Percentiles rank a stretch among this genome's conserved stretches.
Conservation (phyloP, 2,113 vertebrate genomes). For the Sturnus vulgaris region DNA sequence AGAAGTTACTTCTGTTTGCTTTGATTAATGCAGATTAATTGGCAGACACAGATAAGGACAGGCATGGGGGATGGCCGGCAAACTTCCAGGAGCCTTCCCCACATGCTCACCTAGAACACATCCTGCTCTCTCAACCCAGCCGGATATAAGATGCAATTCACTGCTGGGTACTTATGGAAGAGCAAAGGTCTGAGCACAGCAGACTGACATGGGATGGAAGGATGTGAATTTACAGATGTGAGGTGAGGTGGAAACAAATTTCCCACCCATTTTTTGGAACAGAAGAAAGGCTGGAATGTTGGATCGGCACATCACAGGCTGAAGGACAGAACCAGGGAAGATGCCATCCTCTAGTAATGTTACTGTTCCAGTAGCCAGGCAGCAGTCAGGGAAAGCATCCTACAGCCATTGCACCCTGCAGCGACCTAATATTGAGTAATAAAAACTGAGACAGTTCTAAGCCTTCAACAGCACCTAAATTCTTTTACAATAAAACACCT, state of each 20-base stretch:
- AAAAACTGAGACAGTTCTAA: not conserved
- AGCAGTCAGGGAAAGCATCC: not conserved
- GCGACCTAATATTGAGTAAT: not conserved
- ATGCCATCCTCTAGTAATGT: not conserved
- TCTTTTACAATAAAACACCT: not conserved
- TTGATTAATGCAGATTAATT: not conserved
- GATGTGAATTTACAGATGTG: not conserved
- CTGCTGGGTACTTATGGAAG: not conserved
- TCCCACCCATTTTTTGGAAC: not conserved
- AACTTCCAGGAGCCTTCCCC: not conserved
- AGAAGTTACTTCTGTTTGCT: not conserved
- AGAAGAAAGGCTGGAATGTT: not conserved
- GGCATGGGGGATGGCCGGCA: rapidly evolving
- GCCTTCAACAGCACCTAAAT: not conserved
- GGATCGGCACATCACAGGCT: rapidly evolving
- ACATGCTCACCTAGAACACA: not conserved
- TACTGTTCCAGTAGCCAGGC: not conserved
- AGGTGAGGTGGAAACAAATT: not conserved
- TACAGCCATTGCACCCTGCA: not conserved
- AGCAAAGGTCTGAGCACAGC: not conserved
- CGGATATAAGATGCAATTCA: not conserved
- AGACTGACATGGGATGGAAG: not conserved
- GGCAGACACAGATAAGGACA: not conserved
- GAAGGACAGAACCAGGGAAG: not conserved
- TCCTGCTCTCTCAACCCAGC: not conserved